Conservation (phyloP, 2,888 invertebrate species). For the Macrosiphum euphorbiae region DNA sequence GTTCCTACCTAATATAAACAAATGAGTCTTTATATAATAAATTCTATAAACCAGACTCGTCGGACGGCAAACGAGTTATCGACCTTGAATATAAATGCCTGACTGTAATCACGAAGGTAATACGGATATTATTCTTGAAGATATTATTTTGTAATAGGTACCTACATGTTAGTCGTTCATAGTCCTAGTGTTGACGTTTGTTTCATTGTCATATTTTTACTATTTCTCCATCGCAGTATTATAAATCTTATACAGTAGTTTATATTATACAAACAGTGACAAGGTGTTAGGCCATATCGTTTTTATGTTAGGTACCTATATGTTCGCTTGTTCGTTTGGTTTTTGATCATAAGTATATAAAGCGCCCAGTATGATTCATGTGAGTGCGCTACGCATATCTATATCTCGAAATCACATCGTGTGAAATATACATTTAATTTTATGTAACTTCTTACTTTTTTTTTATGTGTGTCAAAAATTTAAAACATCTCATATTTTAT, state of each 20-base stretch:
- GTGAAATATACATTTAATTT: neutral
- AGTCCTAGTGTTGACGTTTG: neutral
- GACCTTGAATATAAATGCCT: slow-evolving; percentile 26
- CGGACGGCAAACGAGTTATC: slow-evolving; percentile 6
- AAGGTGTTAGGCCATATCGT: neutral
- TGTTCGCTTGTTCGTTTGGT: neutral
- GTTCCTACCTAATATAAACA: neutral
- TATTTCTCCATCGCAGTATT: slow-evolving; percentile 24
- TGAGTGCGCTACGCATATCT: neutral
- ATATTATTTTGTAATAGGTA: slow-evolving; percentile 16
- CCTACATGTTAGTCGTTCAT: neutral
- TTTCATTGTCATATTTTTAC: slow-evolving; percentile 21
- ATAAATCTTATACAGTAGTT: slow-evolving; percentile 16
- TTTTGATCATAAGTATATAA: slow-evolving; percentile 13
- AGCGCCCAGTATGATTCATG: neutral
- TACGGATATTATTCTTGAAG: slow-evolving; percentile 44
- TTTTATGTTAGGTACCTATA: neutral
- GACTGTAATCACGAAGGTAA: slow-evolving; percentile 25
- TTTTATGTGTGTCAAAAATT: neutral
- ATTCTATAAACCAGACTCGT: slow-evolving; percentile 24
- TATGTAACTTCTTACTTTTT: neutral
- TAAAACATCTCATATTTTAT: neutral
- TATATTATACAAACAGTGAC: slow-evolving; percentile 3
- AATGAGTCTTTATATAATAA: neutral
- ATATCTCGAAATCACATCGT: neutral